phyloP scores from a whole-genome alignment of 1,140 invertebrate species.

The Scaptodrosophila lebanonensis region DNA sequence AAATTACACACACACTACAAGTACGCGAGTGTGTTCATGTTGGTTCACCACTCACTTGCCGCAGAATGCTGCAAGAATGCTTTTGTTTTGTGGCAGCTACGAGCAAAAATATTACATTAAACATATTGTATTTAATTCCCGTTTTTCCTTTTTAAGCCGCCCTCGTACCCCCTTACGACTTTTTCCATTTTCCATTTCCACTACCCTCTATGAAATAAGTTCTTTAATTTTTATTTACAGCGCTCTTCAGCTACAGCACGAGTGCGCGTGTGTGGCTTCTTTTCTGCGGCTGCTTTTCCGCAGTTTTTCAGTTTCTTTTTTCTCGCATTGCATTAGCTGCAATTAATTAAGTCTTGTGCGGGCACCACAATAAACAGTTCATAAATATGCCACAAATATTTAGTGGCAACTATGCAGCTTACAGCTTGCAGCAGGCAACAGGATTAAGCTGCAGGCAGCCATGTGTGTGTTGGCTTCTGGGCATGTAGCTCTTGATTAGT shows the following conservation, averaged over 20 bases:
- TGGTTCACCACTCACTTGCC: constrained; percentile 34
- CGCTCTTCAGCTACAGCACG: too few species aligned
- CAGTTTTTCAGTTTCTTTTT: constrained; percentile 15
- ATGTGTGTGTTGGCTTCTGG: too few species aligned
- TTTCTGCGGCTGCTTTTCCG: constrained; percentile 1
- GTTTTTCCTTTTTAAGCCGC: constrained; percentile 38
- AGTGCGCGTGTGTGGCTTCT: too few species aligned
- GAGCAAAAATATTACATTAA: constrained; percentile 60
- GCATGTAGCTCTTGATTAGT: too few species aligned
- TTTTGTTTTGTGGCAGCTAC: neutral
- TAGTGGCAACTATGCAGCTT: too few species aligned
- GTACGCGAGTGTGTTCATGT: constrained; percentile 17
- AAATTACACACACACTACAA: constrained; percentile 26
- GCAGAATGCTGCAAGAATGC: constrained; percentile 25
- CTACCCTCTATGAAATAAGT: constrained; percentile 28
- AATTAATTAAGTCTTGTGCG: constrained; percentile 67
- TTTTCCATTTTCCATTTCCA: neutral
- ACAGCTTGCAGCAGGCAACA: neutral
- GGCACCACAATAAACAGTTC: constrained; percentile 64
- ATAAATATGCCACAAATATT: constrained; percentile 47
- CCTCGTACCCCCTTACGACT: constrained; percentile 6
- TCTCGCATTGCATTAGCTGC: constrained; percentile 59
- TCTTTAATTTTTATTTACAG: constrained; percentile 41
- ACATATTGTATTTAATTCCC: constrained; percentile 69
- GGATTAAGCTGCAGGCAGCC: neutral